These are phyloP conservation scores for Galaxias olidus DNA, from an alignment of 2,797 vertebrate species.

Conservation along the genomic window DNA sequence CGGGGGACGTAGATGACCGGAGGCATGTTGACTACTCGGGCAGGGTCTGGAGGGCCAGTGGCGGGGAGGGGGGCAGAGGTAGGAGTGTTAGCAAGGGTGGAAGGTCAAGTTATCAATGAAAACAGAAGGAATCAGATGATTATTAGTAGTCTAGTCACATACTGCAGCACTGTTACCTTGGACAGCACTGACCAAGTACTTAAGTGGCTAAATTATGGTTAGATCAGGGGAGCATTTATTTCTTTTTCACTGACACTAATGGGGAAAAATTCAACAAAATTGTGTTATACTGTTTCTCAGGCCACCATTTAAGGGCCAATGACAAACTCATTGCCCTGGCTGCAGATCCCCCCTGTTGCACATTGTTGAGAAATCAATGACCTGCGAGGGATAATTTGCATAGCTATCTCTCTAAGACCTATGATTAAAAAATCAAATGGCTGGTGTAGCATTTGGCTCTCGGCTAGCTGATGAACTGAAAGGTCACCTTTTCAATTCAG, in stretches of 20 bases:
- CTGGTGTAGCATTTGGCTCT: constrained; percentile 27
- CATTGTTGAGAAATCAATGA: constrained; percentile 59
- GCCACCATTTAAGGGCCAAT: constrained; percentile 18
- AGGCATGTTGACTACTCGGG: constrained; percentile 98
- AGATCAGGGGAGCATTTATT: too few species aligned
- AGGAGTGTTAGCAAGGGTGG: too few species aligned
- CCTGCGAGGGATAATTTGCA: constrained; percentile 60
- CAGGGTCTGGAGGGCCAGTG: constrained; percentile 81
- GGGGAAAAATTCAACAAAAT: too few species aligned
- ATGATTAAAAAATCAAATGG: constrained; percentile 26
- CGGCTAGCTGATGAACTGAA: constrained; percentile 36
- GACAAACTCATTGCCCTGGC: constrained; percentile 41
- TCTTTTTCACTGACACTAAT: too few species aligned
- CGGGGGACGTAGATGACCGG: constrained; percentile 95
- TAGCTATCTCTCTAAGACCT: constrained; percentile 27
- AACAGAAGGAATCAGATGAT: too few species aligned
- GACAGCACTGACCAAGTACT: too few species aligned
- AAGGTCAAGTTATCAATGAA: too few species aligned
- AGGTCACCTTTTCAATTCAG: constrained; percentile 41
- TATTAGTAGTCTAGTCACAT: too few species aligned
- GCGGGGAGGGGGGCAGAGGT: constrained; percentile 5
- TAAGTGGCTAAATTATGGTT: too few species aligned
- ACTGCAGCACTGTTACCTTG: too few species aligned
- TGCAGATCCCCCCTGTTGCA: constrained; percentile 39
- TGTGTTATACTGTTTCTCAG: too few species aligned